A percentile compares a stretch with the other conserved stretches of the same genome.
Conservation (phyloP, 1,140 invertebrate species). For the Drosophila fuyamai region DNA sequence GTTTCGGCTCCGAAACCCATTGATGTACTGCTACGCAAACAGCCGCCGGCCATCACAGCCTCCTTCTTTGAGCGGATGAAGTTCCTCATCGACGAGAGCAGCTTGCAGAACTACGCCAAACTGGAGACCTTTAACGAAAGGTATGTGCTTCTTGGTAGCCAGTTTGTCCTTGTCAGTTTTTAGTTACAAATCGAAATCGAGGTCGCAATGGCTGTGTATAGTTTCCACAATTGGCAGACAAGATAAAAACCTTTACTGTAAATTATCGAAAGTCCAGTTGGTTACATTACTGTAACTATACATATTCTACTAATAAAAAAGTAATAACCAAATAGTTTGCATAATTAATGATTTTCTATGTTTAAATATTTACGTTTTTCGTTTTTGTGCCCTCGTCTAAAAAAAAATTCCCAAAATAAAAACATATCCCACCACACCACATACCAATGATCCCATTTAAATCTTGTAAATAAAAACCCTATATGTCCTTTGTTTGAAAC, state of each 20-base stretch:
- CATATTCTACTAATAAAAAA: conserved; percentile 46
- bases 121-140: conserved; percentile 98
- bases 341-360: conserved; percentile 80
- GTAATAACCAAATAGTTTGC: conserved; percentile 78
- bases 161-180: conserved; percentile 42
- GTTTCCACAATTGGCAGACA: conserved; percentile 66
- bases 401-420: conserved; percentile 62
- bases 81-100: conserved; percentile 98
- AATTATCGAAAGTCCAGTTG: conserved; percentile 59
- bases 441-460: conserved; percentile 56
- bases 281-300: conserved; percentile 31
- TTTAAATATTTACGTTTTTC: conserved; percentile 77
- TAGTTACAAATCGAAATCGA: conserved; percentile 37
- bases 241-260: conserved; percentile 47
- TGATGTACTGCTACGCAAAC: conserved; percentile 96
- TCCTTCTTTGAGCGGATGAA: conserved; percentile 99
- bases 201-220: conserved; percentile 37
- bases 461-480: conserved; percentile 77
- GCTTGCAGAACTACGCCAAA: conserved; percentile 97
- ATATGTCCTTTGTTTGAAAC: conserved; percentile 80
- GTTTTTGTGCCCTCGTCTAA: conserved; percentile 83
- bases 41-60: conserved; percentile 97
- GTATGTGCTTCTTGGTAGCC: conserved; percentile 87
- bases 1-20: conserved; percentile 96
- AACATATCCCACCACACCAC: conserved; percentile 47